These are phyloP conservation scores for Cremastinae sp. DNA, from an alignment of 2,888 invertebrate genomes.

Conservation along the genomic window DNA sequence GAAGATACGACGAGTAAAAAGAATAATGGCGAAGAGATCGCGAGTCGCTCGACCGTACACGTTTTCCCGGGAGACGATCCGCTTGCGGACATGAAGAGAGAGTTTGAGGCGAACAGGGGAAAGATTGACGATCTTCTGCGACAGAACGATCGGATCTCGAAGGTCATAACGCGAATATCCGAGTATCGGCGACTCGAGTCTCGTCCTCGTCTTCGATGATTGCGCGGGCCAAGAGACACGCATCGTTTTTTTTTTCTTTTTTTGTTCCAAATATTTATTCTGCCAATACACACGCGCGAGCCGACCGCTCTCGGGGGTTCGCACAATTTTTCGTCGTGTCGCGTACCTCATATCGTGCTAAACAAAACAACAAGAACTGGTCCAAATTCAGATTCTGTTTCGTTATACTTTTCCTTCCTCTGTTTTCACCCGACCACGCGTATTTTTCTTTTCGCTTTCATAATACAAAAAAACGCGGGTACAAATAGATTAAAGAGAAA, in stretches of 20 bases:
- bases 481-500: no score
- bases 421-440: no score
- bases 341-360: not conserved
- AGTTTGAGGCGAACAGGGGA: constrained; percentile 64
- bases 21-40: not conserved
- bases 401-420: no score
- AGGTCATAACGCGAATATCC: constrained; percentile 48
- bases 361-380: no score
- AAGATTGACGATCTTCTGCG: constrained; percentile 65
- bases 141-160: constrained; percentile 67
- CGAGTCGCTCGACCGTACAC: not conserved
- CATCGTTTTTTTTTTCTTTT: not conserved
- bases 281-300: constrained; percentile 8
- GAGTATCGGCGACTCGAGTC: constrained; percentile 38
- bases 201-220: no score
- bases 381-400: no score
- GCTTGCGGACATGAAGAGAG: constrained; percentile 66
- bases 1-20: constrained; percentile 1
- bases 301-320: not conserved
- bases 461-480: no score
- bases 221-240: not conserved
- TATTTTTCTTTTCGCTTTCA: no score
- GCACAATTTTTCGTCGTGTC: not conserved
- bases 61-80: constrained; percentile 61
- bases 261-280: constrained; percentile 24